Base-by-base conservation (phyloP, 1,140 invertebrate species). In the Leptonema lineaticorne region DNA sequence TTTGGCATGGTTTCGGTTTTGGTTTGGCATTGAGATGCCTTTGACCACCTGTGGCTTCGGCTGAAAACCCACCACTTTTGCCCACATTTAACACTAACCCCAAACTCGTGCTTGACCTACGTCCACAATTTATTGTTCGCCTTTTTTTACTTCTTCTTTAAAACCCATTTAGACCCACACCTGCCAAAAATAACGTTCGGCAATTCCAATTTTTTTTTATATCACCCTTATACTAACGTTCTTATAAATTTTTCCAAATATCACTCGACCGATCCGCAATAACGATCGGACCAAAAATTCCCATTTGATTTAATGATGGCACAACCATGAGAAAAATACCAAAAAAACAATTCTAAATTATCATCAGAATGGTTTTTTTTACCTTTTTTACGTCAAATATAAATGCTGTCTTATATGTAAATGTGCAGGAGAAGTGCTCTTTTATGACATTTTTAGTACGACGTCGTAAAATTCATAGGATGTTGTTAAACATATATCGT, bases 391-490 rank as follows among this genome's bases (percentile, higher is more conserved):
- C n/a, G 2, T 2, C 48, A 18, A n/a, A 26, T 26, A 14, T 14
- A 14, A 53, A 53, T 26, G 50, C 30, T 29, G 30, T 33, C 57
- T 33, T 8, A 20, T 18, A 59, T 48, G 45, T 37, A 50, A 62
- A 62, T 62, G 59, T 62, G 59, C 41, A 30, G 28, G 66, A 41
- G 41, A 63, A 69, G 56, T 63, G 68, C 50, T 65, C 20, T 69
- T 53, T 69, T 69, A 69, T 37, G 68, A 30, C 41, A 45, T 37
- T 69, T 65, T 69, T 69, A 69, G 48, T 63, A 53, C 33, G 29
- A 28, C 24, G 37, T 69, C 68, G 68, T 69, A 69, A 69, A 69
- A 66, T 45, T 28, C 59, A 69, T 65, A 60, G 63, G 57, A 65
- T 66, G 62, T 26, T 33, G 68, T 64, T 69, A 69, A 69, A 59